Conservation (phyloP, 2,888 invertebrate species). For the Heliconius ismenius region DNA sequence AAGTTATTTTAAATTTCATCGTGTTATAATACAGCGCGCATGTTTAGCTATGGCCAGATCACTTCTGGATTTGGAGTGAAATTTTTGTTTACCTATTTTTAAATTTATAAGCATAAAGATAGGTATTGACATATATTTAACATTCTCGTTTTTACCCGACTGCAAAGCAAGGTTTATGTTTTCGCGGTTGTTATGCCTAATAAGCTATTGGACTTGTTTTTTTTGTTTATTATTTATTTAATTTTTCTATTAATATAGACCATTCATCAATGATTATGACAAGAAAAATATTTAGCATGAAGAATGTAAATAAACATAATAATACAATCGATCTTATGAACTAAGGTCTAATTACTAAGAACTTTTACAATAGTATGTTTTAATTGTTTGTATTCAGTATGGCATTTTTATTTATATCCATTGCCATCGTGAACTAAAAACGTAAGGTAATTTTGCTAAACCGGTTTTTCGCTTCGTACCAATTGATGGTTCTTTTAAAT, state of each 20-base stretch:
- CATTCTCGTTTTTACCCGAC: neutral
- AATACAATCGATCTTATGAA: neutral
- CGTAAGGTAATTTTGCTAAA: neutral
- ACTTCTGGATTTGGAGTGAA: slow-evolving; percentile 9
- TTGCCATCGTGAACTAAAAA: slow-evolving; percentile 7
- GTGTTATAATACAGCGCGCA: slow-evolving; percentile 8
- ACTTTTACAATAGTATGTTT: neutral
- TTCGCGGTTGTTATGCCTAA: neutral
- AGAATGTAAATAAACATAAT: neutral
- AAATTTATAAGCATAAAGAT: neutral
- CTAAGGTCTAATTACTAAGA: neutral
- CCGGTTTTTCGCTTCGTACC: slow-evolving; percentile 1
- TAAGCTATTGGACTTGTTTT: too few relatives aligned
- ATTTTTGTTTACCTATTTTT: slow-evolving; percentile 6
- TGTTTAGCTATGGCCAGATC: neutral
- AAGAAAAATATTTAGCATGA: neutral
- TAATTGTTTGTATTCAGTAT: neutral
- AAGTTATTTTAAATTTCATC: slow-evolving; percentile 10
- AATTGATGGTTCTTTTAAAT: slow-evolving; percentile 5
- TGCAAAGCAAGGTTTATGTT: neutral
- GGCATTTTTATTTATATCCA: neutral
- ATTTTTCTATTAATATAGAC: too few relatives aligned
- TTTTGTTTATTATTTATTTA: too few relatives aligned
- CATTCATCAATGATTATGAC: too few relatives aligned
- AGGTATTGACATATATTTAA: neutral